These are phyloP conservation scores for Petroica traversi DNA, from an alignment of 2,113 vertebrate species.

Conservation along the genomic window DNA sequence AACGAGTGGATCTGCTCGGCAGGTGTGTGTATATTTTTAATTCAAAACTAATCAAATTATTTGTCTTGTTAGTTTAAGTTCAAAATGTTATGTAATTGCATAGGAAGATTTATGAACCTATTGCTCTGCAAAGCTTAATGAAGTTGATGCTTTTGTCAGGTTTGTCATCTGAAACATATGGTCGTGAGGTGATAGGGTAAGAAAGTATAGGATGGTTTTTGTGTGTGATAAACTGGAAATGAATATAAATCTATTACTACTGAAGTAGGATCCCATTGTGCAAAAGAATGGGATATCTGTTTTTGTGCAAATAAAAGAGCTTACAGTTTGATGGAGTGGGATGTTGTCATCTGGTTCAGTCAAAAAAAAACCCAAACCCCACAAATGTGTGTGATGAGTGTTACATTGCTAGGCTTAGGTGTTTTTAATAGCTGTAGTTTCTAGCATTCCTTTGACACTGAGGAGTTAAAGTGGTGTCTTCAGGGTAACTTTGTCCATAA, in stretches of 20 bases:
- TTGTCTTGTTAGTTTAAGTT: background rate
- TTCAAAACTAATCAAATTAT: background rate
- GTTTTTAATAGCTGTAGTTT: background rate
- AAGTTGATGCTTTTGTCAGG: background rate
- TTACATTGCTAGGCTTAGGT: background rate
- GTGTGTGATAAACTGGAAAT: background rate
- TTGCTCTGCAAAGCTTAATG: background rate
- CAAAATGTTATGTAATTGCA: background rate
- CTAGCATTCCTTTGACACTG: background rate
- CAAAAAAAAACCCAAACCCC: background rate
- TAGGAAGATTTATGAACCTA: background rate
- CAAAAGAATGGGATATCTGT: background rate
- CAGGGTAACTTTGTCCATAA: background rate
- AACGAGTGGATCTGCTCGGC: slow-evolving; percentile 86
- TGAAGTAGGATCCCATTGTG: background rate
- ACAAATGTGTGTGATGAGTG: background rate
- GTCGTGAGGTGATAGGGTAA: background rate
- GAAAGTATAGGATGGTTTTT: background rate
- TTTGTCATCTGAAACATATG: background rate
- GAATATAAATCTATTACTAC: background rate
- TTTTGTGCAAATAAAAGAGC: background rate
- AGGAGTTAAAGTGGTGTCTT: background rate
- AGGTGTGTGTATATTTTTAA: slow-evolving; percentile 73
- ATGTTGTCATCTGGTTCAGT: background rate
- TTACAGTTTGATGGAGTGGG: background rate